phyloP scores from a whole-genome alignment of 2,888 invertebrate genomes.

The Rotaria macrura region DNA sequence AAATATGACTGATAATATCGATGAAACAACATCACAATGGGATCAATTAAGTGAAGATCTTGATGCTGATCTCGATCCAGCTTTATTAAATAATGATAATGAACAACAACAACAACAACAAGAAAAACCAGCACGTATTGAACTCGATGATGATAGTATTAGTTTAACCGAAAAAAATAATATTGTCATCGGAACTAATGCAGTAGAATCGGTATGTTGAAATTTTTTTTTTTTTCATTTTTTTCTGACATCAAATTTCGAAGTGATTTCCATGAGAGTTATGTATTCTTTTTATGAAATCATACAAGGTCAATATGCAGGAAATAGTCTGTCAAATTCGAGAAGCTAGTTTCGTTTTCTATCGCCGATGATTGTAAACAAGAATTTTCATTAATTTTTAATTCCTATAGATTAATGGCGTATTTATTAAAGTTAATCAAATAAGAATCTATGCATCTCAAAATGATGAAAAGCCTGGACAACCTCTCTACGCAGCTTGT shows the following conservation, averaged over 20 bases:
- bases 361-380: no score
- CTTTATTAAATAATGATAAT: background rate
- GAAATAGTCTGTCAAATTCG: no score
- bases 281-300: no score
- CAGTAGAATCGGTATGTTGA: background rate
- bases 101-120: background rate
- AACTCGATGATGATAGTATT: background rate
- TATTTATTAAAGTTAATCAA: background rate
- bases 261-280: no score
- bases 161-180: background rate
- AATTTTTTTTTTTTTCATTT: no score
- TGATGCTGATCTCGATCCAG: background rate
- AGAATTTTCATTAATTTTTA: background rate
- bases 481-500: background rate
- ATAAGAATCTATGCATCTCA: background rate
- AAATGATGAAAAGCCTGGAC: background rate
- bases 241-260: no score
- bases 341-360: no score
- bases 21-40: background rate
- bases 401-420: background rate
- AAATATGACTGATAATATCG: background rate
- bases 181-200: background rate
- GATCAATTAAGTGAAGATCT: background rate
- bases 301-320: no score
- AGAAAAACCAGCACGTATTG: constrained; percentile 1